Evolutionary conservation across 2,113 vertebrate species (phyloP).

Genomic region (Lasiurus borealis): DNA sequence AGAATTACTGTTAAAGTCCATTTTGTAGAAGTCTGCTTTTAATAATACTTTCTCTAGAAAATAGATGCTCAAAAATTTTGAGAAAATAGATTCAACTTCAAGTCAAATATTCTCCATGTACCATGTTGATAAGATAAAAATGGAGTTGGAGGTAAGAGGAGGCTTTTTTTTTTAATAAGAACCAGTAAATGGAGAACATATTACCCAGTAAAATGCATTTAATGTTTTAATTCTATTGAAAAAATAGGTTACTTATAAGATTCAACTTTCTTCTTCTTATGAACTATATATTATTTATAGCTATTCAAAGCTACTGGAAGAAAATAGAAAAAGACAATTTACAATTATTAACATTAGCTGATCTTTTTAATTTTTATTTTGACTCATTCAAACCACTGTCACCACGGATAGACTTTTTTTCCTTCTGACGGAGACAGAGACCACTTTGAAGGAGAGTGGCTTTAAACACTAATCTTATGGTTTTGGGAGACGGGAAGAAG

Average conservation of each 20-base stretch:
- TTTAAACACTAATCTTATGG: constrained; percentile 33
- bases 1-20: constrained; percentile 63
- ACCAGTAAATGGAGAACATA: constrained; percentile 10
- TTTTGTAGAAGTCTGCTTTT: constrained; percentile 72
- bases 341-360: constrained; percentile 21
- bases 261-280: constrained; percentile 16
- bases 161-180: not conserved
- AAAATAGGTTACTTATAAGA: constrained; percentile 37
- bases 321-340: constrained; percentile 44
- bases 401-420: not conserved
- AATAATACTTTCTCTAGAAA: constrained; percentile 70
- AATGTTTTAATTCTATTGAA: constrained; percentile 33
- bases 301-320: constrained; percentile 27
- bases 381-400: not conserved
- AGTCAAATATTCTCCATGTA: constrained; percentile 50
- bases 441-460: constrained; percentile 39
- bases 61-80: constrained; percentile 36
- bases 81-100: constrained; percentile 64
- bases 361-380: not conserved
- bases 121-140: constrained; percentile 49
- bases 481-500: not conserved
- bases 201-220: constrained; percentile 26
- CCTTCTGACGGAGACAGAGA: not conserved
- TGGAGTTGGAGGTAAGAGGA: rapidly evolving
- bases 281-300: not conserved